Evolutionary conservation across 2,113 vertebrate genomes (phyloP), one percentile per base, ranked within the genome.

Genomic region (Etia nguti): DNA sequence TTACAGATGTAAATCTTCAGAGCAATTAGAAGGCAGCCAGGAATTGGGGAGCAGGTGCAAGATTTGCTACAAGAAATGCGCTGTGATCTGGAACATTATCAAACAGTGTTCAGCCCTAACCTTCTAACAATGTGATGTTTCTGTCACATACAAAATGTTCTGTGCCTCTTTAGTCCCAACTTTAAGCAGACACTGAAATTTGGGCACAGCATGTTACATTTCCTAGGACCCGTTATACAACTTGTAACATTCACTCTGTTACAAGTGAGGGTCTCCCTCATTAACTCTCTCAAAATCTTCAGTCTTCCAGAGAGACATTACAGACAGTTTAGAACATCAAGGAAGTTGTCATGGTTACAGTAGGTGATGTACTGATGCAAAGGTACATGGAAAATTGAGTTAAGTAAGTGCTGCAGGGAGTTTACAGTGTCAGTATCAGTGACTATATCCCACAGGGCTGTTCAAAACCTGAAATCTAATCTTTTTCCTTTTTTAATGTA

Each of bases 141-240:
- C 57, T 79, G 43, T 90, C 59, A 4, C 4, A 92, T 11, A 90
- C 90, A 88, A 87, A 86, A 62, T 88, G 92, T 94, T 60, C 41
- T 50, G 68, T 36, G 11, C 50, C 83, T 75, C 86, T 43, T 73
- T 43, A 85, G 83, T 62, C 38, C 50, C 36, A 29, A 6, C 68
- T 70, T 62, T 8, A 50, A 79, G 79, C 75, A 77, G 41, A 70
- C 26, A 24, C 26, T 65, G 75, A 59, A 79, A 73, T 55, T 60
- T 54, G 11, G 22, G 24, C 84, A 84, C 86, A 85, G 87, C 65
- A 10, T 13, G 79, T 50, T 12, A 3, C 34, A 57, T 80, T 55
- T 73, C 62, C 20, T 5, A 7, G 20, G 31, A 85, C 48, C 54
- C 36, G 10, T 86, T 82, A 81, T 50, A 85, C 83, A 89, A 65